Base-by-base conservation (phyloP, 1,140 invertebrate genomes). In the Microplitis mediator region DNA sequence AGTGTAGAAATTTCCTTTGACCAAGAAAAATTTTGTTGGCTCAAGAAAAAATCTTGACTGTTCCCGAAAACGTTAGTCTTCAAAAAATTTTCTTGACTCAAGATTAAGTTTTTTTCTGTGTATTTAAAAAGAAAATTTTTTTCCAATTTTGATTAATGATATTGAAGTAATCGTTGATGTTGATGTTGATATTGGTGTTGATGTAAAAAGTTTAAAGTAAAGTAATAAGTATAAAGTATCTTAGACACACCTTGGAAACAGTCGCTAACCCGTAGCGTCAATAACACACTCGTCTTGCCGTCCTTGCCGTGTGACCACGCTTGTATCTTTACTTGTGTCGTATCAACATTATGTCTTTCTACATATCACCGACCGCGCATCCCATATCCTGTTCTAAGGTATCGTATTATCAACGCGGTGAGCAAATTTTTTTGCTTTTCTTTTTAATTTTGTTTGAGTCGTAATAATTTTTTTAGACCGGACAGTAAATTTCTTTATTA, bases 381-480 rank as follows among this genome's bases (percentile, higher is more conserved):
- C 70, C 45, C 61, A 64, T 71, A 71, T 71, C 52, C 70, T 65
- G 62, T 71, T 71, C 62, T 35, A 34, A 65, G 62, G 65, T 63
- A 71, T 71, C 70, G 63, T 71, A 50, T 71, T 71, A 65, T 71
- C 51, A 34, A 65, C n/a, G 52, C 31, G 45, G 69, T 71, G 65
- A 71, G 62, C 62, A 65, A 23, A 45, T 45, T 45, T 45, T 45
- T 45, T 3, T 9, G 11, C 5, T 9, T 6, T 45, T 45, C 54
- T 65, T 65, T 71, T 71, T 71, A n/a, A n/a, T 35, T 32, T 71
- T 31, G 5, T n/a, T 31, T 35, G 60, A 62, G 63, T 0, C 34
- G 52, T 35, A 45, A 32, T 36, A n/a, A 61, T 61, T 63, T 34
- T 14, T 51, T 13, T 31, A 60, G 6, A 31, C 8, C 6, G 1